phyloP scores from a whole-genome alignment of 2,113 vertebrate species.

The Hydropotes inermis region DNA sequence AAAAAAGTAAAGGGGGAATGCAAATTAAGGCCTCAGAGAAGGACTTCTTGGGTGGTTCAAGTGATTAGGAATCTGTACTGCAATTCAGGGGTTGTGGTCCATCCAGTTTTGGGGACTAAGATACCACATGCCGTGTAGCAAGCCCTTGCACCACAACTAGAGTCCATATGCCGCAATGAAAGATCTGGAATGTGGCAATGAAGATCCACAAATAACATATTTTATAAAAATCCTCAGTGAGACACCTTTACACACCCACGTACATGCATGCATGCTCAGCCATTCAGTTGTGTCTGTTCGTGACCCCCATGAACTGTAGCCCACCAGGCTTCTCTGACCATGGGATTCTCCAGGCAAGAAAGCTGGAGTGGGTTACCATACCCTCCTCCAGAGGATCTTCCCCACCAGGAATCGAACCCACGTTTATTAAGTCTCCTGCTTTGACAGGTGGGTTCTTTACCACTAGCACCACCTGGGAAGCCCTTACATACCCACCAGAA shows the following conservation, averaged over 20 bases:
- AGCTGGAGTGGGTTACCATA: neutral
- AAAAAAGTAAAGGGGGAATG: conserved; percentile 9
- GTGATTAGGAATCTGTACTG: neutral
- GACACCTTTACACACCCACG: neutral
- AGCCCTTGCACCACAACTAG: neutral
- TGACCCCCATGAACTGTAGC: neutral
- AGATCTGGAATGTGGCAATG: neutral
- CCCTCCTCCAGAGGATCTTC: neutral
- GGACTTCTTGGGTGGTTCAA: neutral
- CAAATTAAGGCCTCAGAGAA: neutral
- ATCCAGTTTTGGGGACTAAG: neutral
- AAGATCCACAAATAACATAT: neutral
- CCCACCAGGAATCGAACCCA: neutral
- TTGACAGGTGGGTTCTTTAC: neutral
- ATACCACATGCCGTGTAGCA: neutral
- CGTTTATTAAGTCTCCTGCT: neutral
- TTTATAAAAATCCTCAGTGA: neutral
- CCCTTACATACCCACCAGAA: neutral
- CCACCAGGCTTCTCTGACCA: neutral
- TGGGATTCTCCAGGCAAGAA: neutral
- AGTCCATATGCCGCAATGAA: neutral
- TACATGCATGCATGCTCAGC: neutral
- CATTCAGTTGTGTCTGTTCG: neutral
- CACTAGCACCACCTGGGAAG: neutral
- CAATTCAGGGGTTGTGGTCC: neutral